Percentiles rank a stretch among this genome's conserved stretches.
Conservation (phyloP, 92 coral and sea anemone species). For the Pocillopora grandis region DNA sequence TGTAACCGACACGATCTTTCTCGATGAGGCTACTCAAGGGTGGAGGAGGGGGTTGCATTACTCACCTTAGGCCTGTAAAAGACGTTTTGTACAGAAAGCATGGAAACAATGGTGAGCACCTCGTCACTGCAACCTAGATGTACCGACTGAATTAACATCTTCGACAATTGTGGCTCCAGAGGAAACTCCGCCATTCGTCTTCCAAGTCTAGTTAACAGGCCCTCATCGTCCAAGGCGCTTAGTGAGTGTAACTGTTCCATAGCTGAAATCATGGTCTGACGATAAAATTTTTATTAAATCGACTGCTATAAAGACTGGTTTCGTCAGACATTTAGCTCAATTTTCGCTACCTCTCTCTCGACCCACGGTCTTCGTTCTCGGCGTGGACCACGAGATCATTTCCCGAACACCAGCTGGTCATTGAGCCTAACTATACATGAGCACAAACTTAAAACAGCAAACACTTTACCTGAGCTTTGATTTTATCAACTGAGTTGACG, state of each 20-base stretch:
- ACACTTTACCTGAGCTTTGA: too few relatives aligned
- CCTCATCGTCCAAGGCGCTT: slow-evolving; percentile 94
- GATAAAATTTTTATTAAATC: background rate
- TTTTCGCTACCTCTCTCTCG: background rate
- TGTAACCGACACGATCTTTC: too few relatives aligned
- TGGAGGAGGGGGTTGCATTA: too few relatives aligned
- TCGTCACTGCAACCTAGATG: slow-evolving; percentile 99
- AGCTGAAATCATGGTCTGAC: slow-evolving; percentile 95
- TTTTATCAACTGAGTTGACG: too few relatives aligned
- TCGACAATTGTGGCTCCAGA: slow-evolving; percentile 93
- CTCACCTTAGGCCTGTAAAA: slow-evolving; percentile 97
- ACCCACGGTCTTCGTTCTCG: too few relatives aligned
- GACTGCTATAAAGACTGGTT: background rate
- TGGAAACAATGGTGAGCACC: slow-evolving; percentile 89
- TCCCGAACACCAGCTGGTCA: too few relatives aligned
- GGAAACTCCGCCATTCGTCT: slow-evolving; percentile 99
- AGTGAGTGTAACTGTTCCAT: slow-evolving; percentile 97
- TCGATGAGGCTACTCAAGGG: background rate
- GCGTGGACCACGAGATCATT: too few relatives aligned
- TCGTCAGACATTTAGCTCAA: background rate
- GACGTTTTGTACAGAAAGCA: slow-evolving; percentile 97
- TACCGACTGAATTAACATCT: slow-evolving; percentile 95
- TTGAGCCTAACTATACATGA: too few relatives aligned
- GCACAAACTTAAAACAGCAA: too few relatives aligned
- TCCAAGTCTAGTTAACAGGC: slow-evolving; percentile 90